Base-by-base conservation (phyloP, 2,797 vertebrate species). In the Brachyrhaphis roseni region DNA sequence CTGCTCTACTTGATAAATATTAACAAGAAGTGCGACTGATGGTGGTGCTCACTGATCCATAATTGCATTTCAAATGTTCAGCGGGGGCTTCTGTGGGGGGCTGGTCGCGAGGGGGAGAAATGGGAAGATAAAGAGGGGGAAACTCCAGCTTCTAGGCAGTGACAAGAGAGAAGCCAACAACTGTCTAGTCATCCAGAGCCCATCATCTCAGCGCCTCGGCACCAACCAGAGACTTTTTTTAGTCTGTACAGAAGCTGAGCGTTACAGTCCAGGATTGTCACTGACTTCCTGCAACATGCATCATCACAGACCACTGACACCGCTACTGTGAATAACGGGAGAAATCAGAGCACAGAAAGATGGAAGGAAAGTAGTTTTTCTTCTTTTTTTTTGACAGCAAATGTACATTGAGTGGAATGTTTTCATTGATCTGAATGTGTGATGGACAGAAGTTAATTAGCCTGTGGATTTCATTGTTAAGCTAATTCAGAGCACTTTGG, bases 1-100 rank as follows among this genome's bases (percentile, higher is more conserved):
- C 92, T 83, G 92, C 92, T 93, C 91, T 82, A 93, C 94, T 95
- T 94, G 90, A 96, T 96, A 96, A 96, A 96, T 96, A 96, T 96
- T 95, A 96, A 95, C 95, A 95, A 95, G 94, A 94, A 93, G 92
- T 85, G 93, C 93, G 88, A 94, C 93, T 95, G 95, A 95, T 96
- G 94, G 94, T 70, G 90, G 91, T 93, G 94, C 93, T 95, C 95
- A 95, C 95, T 95, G 95, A 95, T 95, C 95, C 95, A 95, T 96
- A 96, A 96, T 95, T 96, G 94, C 94, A 92, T 96, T 95, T 95
- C 91, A 95, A 95, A 95, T 94, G 95, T 94, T 94, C 76, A 53
- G 80, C 78, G 80, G 88, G 85, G 82, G 82, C 12, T 43, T 72
- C 89, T 82, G 83, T 2, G 78, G 78, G 76, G 74, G 78, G 82